phyloP scores from a whole-genome alignment of 2,888 invertebrate species.

The Coremacera marginata region DNA sequence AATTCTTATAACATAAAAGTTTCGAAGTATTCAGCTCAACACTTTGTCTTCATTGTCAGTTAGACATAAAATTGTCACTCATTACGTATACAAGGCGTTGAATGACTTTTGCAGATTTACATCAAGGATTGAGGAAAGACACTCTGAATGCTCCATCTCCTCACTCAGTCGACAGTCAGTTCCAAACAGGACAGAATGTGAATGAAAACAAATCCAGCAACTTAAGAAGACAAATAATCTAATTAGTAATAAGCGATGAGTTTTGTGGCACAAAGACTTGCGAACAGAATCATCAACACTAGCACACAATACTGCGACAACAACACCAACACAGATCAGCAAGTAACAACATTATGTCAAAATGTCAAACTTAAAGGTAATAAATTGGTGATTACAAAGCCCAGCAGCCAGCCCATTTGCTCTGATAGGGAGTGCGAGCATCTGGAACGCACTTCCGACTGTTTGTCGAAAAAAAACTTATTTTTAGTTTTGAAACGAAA shows the following conservation, averaged over 20 bases:
- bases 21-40: slow-evolving; percentile 37
- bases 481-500: not conserved
- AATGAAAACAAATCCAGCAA: slow-evolving; percentile 47
- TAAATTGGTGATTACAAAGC: slow-evolving; percentile 54
- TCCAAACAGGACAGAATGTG: not conserved
- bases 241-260: slow-evolving; percentile 65
- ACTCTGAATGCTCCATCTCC: not conserved
- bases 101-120: slow-evolving; percentile 35
- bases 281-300: not conserved
- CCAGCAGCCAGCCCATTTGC: not conserved
- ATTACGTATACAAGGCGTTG: slow-evolving; percentile 48
- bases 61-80: slow-evolving; percentile 51
- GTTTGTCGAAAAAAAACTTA: not conserved
- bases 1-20: not conserved
- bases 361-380: slow-evolving; percentile 63
- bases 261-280: slow-evolving; percentile 25
- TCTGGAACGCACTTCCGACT: slow-evolving; percentile 29
- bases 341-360: slow-evolving; percentile 58
- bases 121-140: not conserved
- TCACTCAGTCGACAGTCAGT: not conserved
- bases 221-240: slow-evolving; percentile 63
- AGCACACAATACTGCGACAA: not conserved
- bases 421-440: not conserved
- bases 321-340: slow-evolving; percentile 50
- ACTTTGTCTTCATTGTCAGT: slow-evolving; percentile 46